Base-by-base conservation (phyloP, 2,113 vertebrate genomes). In the Corynorhinus townsendii region DNA sequence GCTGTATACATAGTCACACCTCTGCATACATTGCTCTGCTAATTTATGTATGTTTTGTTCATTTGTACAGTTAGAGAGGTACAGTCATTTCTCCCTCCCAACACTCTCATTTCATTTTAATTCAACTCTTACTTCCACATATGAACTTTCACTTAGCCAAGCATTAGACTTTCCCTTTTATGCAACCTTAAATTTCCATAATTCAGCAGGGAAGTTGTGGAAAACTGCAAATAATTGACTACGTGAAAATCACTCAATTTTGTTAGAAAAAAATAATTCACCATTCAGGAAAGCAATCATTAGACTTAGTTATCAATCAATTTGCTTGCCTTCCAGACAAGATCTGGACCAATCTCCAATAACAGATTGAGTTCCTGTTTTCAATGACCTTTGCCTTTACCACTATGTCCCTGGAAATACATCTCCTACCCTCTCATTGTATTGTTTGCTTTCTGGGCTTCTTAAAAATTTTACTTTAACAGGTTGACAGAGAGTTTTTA, bases 391-490 rank as follows among this genome's bases (percentile, higher is more conserved):
- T 91, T 56, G 4, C 4, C 54, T 89, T 89, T 59, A 47, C 19
- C 2, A 19, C 24, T 12, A 1, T 11, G 20, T 38, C 56, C 43
- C 43, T 6, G 72, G 10, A 8, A 93, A 12, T 85, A 69, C 10
- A 28, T 49, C 8, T 75, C 80, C 22, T 8, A 52, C 26, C 4
- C 20, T 86, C 7, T 54, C 14, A 24, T 92, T 89, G 69, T 62
- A 73, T 79, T 82, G 11, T 12, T 88, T 88, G 47, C 3, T 82
- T 79, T 52, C 54, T 86, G 72, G 52, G 47, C 8, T 86, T 76
- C n/a, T 71, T 24, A 80, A 56, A 54, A 7, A 30, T 95, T 94
- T 75, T 76, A 22, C n/a, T 19, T 79, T 45, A 96, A 62, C 19
- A 38, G 4, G 77, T 52, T n/a, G 33, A 12, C 20, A 56, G 3